These are phyloP conservation scores for Polyodon spathula DNA, from an alignment of 2,113 vertebrate species.

Conservation along the genomic window DNA sequence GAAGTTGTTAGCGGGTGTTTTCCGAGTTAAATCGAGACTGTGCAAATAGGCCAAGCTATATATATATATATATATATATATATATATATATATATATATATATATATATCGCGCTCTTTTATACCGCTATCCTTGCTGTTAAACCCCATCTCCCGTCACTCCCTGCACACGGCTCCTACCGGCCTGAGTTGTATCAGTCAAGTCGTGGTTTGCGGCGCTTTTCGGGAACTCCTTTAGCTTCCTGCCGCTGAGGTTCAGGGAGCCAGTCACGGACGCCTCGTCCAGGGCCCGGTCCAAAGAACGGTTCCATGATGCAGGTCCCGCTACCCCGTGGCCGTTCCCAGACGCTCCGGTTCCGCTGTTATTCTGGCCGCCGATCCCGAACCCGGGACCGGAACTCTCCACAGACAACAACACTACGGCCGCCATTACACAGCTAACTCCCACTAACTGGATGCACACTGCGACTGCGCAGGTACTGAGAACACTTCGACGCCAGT, in stretches of 20 bases:
- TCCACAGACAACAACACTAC: constrained; percentile 65
- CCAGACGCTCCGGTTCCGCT: constrained; percentile 31
- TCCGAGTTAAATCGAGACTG: no score
- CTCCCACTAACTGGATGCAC: constrained; percentile 25
- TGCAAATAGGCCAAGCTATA: no score
- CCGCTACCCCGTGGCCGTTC: constrained; percentile 42
- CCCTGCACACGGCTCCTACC: constrained; percentile 55
- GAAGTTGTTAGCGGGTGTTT: no score
- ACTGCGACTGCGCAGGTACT: constrained; percentile 19
- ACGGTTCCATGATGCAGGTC: constrained; percentile 80
- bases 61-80: no score
- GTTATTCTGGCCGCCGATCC: constrained; percentile 27
- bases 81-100: no score
- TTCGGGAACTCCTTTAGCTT: constrained; percentile 96
- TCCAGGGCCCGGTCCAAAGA: constrained; percentile 86
- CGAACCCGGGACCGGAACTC: constrained; percentile 48
- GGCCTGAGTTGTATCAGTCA: constrained; percentile 86
- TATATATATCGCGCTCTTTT: no score
- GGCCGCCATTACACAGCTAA: constrained; percentile 80
- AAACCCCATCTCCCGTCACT: background rate
- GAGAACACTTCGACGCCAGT: constrained; percentile 8
- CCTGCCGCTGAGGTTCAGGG: constrained; percentile 89
- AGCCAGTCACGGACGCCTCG: constrained; percentile 80
- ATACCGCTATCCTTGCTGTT: background rate
- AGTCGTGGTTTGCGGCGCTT: constrained; percentile 84